Evolutionary conservation across 1,140 invertebrate species (phyloP).

Genomic region (Bathynomus jamesi): DNA sequence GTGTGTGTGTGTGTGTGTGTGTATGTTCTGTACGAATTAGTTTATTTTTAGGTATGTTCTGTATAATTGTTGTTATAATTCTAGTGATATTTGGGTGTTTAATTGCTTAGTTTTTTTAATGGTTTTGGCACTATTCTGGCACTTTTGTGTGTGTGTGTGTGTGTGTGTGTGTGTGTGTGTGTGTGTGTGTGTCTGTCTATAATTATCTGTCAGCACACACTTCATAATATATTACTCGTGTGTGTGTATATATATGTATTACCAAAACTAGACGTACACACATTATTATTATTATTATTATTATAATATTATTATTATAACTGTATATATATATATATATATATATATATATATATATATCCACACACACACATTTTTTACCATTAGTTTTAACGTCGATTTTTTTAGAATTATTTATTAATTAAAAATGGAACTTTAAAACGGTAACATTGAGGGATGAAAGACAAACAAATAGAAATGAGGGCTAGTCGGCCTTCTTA

Average conservation of each 20-base stretch:
- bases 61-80: no score
- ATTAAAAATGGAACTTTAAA: background rate
- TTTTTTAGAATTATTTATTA: background rate
- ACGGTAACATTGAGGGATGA: background rate
- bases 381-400: background rate
- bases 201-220: no score
- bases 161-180: no score
- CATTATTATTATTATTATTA: background rate
- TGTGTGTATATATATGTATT: background rate
- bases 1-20: no score
- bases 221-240: background rate
- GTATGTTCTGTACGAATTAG: no score
- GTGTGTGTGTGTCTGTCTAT: no score
- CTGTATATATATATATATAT: constrained; percentile 1
- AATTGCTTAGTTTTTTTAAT: no score
- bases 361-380: background rate
- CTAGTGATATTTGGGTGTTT: no score
- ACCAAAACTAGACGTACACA: no score
- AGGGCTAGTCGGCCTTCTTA: background rate
- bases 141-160: no score
- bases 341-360: constrained; percentile 6
- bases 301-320: background rate
- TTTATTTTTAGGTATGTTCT: no score
- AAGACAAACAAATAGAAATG: background rate
- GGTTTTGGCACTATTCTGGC: no score